phyloP scores from a whole-genome alignment of 2,113 vertebrate genomes.

The Proterorhinus semilunaris region DNA sequence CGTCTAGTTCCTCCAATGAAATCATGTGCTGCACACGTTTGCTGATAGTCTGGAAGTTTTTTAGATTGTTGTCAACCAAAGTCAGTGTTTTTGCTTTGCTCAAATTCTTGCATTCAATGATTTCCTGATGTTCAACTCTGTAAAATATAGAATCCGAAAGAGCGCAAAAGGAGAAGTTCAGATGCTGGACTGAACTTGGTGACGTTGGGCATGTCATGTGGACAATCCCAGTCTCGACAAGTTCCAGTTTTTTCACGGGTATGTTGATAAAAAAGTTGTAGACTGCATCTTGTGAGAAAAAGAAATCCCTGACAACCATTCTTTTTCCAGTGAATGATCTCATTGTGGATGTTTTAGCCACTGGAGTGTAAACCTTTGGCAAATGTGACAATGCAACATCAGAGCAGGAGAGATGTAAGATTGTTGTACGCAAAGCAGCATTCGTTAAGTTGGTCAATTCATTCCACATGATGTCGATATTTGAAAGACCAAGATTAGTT shows the following conservation, averaged over 20 bases:
- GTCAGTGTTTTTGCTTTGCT: slow-evolving; percentile 65
- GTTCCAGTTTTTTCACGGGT: slow-evolving; percentile 73
- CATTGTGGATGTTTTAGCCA: slow-evolving; percentile 45
- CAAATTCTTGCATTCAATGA: slow-evolving; percentile 73
- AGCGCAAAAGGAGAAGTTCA: slow-evolving; percentile 82
- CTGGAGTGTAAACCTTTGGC: neutral
- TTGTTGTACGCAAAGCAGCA: slow-evolving; percentile 59
- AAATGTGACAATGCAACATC: slow-evolving; percentile 37
- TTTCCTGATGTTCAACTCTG: neutral
- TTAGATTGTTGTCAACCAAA: slow-evolving; percentile 82
- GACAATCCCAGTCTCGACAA: slow-evolving; percentile 73
- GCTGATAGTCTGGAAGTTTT: slow-evolving; percentile 73
- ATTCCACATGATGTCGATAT: slow-evolving; percentile 70
- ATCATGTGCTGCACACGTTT: slow-evolving; percentile 76
- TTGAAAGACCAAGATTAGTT: slow-evolving; percentile 66
- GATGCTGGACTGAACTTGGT: slow-evolving; percentile 69
- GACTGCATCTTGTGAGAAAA: slow-evolving; percentile 74
- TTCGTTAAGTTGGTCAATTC: slow-evolving; percentile 63
- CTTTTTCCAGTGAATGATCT: slow-evolving; percentile 62
- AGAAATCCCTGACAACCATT: slow-evolving; percentile 52
- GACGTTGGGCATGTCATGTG: slow-evolving; percentile 85
- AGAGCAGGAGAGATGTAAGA: slow-evolving; percentile 67
- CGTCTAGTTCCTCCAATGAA: slow-evolving; percentile 78
- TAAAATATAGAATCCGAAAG: slow-evolving; percentile 82
- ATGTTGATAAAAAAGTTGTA: slow-evolving; percentile 81